These are phyloP conservation scores for Patiria miniata DNA, from an alignment of 35 echinoderm and acorn worm genomes.

Conservation along the genomic window DNA sequence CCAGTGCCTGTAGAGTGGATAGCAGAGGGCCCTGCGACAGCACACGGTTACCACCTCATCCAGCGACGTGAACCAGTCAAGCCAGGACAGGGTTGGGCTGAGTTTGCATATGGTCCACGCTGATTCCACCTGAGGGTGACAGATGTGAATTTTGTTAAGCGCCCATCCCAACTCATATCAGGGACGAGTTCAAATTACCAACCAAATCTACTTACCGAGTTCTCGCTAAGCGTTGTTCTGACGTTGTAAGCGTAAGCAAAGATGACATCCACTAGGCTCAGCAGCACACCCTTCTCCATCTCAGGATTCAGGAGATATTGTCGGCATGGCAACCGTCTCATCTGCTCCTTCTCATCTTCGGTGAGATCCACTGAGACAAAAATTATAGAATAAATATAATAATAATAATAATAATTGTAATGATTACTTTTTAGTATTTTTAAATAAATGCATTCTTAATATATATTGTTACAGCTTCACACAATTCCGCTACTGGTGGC, in stretches of 20 bases:
- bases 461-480: too few species aligned
- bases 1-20: conserved; percentile 92
- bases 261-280: conserved; percentile 83
- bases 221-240: conserved; percentile 72
- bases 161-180: too few species aligned
- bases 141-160: too few species aligned
- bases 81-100: conserved; percentile 85
- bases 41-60: conserved; percentile 68
- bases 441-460: too few species aligned
- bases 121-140: conserved; percentile 79
- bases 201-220: conserved; percentile 69
- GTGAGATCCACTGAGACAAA: conserved; percentile 42
- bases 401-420: too few species aligned
- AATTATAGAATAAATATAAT: too few species aligned
- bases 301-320: conserved; percentile 61
- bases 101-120: conserved; percentile 97
- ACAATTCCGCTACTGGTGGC: too few species aligned
- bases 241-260: conserved; percentile 90
- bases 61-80: conserved; percentile 71
- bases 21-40: conserved; percentile 72
- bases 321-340: conserved; percentile 71
- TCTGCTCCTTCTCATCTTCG: conserved; percentile 81
- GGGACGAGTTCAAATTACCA: too few species aligned
- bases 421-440: too few species aligned
- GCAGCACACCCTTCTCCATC: conserved; percentile 54